Conservation (phyloP, 2,797 vertebrate genomes). For the Agapornis canus region DNA sequence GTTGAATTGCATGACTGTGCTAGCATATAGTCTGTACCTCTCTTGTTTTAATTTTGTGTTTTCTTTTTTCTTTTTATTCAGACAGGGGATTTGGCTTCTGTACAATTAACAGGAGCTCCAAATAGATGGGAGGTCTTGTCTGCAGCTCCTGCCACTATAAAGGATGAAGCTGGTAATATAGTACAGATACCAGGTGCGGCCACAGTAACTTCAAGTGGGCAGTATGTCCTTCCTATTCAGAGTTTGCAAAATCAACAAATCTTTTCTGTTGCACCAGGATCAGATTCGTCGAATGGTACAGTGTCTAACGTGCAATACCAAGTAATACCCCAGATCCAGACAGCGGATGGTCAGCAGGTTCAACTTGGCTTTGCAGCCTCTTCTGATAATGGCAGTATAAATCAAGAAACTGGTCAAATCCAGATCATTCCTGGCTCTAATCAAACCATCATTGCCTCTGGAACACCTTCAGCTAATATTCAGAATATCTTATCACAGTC, state of each 20-base stretch:
- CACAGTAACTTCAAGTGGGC: conserved; percentile 94
- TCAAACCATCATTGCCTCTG: conserved; percentile 89
- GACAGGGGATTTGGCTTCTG: conserved; percentile 88
- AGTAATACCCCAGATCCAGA: conserved; percentile 99
- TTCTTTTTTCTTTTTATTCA: conserved; percentile 76
- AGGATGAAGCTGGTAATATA: conserved; percentile 94
- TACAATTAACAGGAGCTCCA: conserved; percentile 88
- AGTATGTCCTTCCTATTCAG: conserved; percentile 98
- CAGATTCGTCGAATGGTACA: conserved; percentile 89
- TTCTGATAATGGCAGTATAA: conserved; percentile 88
- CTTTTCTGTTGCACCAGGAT: conserved; percentile 93
- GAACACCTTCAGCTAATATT: conserved; percentile 87
- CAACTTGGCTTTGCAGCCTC: conserved; percentile 94
- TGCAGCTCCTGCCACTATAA: conserved; percentile 85
- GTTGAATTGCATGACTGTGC: conserved; percentile 44
- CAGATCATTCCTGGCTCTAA: conserved; percentile 94
- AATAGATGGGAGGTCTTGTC: conserved; percentile 97
- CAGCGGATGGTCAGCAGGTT: conserved; percentile 90
- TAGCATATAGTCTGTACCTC: not conserved
- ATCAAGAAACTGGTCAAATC: conserved; percentile 96
- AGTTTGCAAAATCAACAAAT: conserved; percentile 97
- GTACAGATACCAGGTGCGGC: conserved; percentile 94
- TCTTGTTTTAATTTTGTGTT: conserved; percentile 56
- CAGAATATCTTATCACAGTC: conserved; percentile 96
- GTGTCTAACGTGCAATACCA: conserved; percentile 99